Evolutionary conservation across 2,797 vertebrate species (phyloP), one percentile per base, ranked within the genome.

Genomic region (Protonibea diacanthus): DNA sequence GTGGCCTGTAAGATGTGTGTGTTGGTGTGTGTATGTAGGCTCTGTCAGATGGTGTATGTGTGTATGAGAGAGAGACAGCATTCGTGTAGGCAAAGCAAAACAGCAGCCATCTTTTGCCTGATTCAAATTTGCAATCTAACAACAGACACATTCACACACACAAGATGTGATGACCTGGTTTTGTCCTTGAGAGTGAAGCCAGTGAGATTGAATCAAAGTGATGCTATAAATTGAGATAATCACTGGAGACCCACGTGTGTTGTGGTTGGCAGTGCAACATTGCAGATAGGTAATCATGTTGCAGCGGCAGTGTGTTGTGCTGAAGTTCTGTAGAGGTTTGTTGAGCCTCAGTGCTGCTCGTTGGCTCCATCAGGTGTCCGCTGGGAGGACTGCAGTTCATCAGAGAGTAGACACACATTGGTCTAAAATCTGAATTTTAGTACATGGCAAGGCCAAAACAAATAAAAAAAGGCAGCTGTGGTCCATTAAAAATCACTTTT

Each of bases 331-430:
- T 1, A 14, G 18, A 0, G 23, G 12, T 14, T 13, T 53, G 56
- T 45, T 68, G 62, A 14, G 53, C 0, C 21, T 66, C 29, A 72
- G 21, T 25, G 1, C 49, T 58, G 76, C 78, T 77, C 4, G 1
- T 65, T 84, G 71, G 69, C 85, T 70, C 87, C 79, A 84, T 71
- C 88, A 21, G 27, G 87, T 80, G 87, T 78, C 17, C 40, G 33
- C 44, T 45, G 23, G 38, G 13, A 58, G 63, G 68, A 86, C 20
- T 84, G 67, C 76, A 83, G 21, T 49, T 77, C 20, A 33, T 33
- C 33, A 33, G 33, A 27, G 27, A 66, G 55, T 6, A 2, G 13
- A 15, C 6, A 27, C n/a, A 45, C 17, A 3, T n/a, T 53, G 12
- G 25, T 38, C 4, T 38, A 3, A 33, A 11, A 63, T 49, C 48